Percentiles rank a stretch among this genome's conserved stretches.
Conservation (phyloP, 2,888 invertebrate species). For the Alloscopus bannaensis region DNA sequence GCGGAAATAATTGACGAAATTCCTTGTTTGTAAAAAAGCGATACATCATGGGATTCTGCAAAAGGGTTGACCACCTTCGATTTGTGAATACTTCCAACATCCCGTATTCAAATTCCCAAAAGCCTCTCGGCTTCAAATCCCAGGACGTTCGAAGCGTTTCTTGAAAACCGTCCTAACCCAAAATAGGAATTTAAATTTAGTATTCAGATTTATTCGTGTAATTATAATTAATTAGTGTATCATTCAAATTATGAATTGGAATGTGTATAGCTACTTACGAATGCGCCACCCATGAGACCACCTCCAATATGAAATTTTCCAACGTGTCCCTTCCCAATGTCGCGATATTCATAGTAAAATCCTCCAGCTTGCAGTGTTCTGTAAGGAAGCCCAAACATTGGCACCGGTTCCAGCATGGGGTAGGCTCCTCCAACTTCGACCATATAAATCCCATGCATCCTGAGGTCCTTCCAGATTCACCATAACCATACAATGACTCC, state of each 20-base stretch:
- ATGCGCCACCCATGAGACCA: slow-evolving; percentile 43
- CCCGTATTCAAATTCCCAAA: slow-evolving; percentile 53
- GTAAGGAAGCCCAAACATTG: slow-evolving; percentile 50
- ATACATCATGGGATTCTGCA: slow-evolving; percentile 39
- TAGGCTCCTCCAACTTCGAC: slow-evolving; percentile 52
- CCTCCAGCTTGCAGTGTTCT: slow-evolving; percentile 46
- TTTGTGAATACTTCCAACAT: slow-evolving; percentile 55
- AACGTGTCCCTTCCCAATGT: slow-evolving; percentile 35
- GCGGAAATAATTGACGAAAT: slow-evolving; percentile 32
- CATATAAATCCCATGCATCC: slow-evolving; percentile 26
- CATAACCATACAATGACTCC: slow-evolving; percentile 51
- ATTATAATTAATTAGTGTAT: too few species aligned
- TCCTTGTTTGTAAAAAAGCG: slow-evolving; percentile 45
- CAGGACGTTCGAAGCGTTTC: slow-evolving; percentile 49
- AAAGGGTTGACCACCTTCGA: slow-evolving; percentile 31
- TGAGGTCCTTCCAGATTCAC: slow-evolving; percentile 34
- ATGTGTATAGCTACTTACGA: slow-evolving; percentile 26
- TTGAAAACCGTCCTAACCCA: too few species aligned
- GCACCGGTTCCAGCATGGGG: slow-evolving; percentile 54
- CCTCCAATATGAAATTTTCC: slow-evolving; percentile 50
- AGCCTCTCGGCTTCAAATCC: slow-evolving; percentile 48
- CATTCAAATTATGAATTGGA: too few species aligned
- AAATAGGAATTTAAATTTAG: too few species aligned
- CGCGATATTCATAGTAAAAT: slow-evolving; percentile 54
- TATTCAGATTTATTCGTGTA: too few species aligned